Evolutionary conservation across 2,888 invertebrate genomes (phyloP), one percentile per base, ranked within the genome.

Genomic region (Exephanes ischioxanthus): DNA sequence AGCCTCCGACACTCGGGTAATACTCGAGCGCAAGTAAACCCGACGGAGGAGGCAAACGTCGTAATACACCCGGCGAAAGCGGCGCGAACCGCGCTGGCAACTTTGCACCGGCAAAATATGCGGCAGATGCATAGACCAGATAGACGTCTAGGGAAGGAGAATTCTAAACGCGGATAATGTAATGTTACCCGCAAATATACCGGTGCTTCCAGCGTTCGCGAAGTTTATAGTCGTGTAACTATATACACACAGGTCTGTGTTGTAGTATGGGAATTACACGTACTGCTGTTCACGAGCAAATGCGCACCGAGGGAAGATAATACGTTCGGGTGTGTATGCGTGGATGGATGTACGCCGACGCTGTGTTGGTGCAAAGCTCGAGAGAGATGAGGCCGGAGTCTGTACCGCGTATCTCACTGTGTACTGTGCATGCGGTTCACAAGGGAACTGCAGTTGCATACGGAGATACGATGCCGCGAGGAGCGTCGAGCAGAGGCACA

Each of bases 101-200:
- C 82, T 76, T 84, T 71, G 88, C 83, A 86, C 87, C 86, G 76
- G 87, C 85, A 83, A 90, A 90, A 90, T 90, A 91, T 88, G 89
- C 87, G 80, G 86, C 87, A 90, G 88, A 89, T 89, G 87, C 86
- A 87, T 86, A 81, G 75, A 85, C 81, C 83, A 88, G 90, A 89
- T 90, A 90, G 89, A 91, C 84, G 87, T 85, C 80, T 83, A 78
- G 88, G 89, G 84, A 87, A 75, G 80, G 87, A 85, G 88, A 89
- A 90, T 90, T 89, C 89, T 90, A 88, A 88, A 87, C 86, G 88
- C 87, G 87, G 87, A 90, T 91, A 90, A 90, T 89, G 87, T 87
- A 88, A 89, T 87, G 87, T 85, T 87, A 83, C 87, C 86, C 86
- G 83, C 90, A 89, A 90, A 91, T 90, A 90, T 90, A 91, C 89